A percentile compares a stretch with the other conserved stretches of the same genome.
Conservation (phyloP, 2,888 invertebrate genomes). For the Harpagoxenus sublaevis region DNA sequence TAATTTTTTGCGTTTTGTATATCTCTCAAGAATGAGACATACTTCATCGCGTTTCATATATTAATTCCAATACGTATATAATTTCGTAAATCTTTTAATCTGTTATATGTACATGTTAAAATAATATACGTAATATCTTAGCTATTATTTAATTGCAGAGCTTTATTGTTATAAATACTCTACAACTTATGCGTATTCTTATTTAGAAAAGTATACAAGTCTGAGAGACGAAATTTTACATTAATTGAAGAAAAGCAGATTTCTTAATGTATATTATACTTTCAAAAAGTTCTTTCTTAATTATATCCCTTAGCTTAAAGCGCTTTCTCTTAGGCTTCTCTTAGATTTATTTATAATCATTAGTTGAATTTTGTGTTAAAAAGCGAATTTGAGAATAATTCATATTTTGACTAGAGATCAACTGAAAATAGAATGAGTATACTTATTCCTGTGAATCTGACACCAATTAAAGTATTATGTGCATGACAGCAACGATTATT, state of each 20-base stretch:
- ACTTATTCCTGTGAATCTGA: neutral
- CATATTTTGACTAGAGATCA: neutral
- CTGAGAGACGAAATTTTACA: too few species aligned
- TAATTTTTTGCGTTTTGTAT: neutral
- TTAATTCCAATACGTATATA: too few species aligned
- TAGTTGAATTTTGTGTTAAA: neutral
- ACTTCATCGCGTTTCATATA: too few species aligned
- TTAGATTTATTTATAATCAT: conserved; percentile 1
- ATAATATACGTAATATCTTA: too few species aligned
- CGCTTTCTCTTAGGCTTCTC: neutral
- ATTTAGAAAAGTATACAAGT: too few species aligned
- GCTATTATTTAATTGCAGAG: too few species aligned
- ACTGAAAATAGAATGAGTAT: neutral
- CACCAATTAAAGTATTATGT: neutral
- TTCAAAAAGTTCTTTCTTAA: neutral
- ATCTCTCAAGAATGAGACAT: neutral
- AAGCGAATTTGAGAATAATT: neutral
- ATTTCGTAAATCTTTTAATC: too few species aligned
- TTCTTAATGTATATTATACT: too few species aligned
- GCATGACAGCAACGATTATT: neutral
- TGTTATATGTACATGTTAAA: too few species aligned
- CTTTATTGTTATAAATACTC: too few species aligned
- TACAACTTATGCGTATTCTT: too few species aligned
- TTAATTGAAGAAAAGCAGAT: too few species aligned
- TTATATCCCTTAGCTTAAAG: neutral